Evolutionary conservation across 2,888 invertebrate genomes (phyloP), one percentile per base, ranked within the genome.

Genomic region (Aleiodes alternator): DNA sequence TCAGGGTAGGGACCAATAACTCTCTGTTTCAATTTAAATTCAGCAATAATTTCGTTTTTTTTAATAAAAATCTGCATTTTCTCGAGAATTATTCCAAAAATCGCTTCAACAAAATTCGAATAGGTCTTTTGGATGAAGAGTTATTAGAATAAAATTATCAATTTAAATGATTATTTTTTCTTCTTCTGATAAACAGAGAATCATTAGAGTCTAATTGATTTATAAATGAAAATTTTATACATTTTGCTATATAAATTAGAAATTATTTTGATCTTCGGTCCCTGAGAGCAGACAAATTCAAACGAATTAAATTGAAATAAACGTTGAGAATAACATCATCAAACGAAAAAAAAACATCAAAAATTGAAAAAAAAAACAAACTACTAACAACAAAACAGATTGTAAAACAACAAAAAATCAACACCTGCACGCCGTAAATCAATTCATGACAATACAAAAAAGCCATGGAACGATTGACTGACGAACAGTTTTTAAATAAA

Each of bases 1-100:
- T 82, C 80, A 81, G 82, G 83, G 82, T 84, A 86, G 87, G 87
- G 87, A 87, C 87, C 85, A 86, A 87, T 12, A 77, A 77, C 72
- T 77, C 77, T 79, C 70, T 48, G 43, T 69, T 50, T 56, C 71
- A 8, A 51, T 50, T 64, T 68, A 9, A 38, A 59, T 29, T 72
- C 73, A 50, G 73, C 34, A 69, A 48, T 53, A 55, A 56, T 5
- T 69, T 71, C 59, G 16, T 34, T 57, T 34, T 72, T 69, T 74
- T 69, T 69, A 73, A 51, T 70, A 76, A 43, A 43, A 43, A 9
- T 43, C 38, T 7, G 38, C 38, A 38, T 38, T 38, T 38, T 38
- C 8, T 38, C 6, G 38, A 38, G 8, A 7, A 38, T 7, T 38
- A 5, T n/a, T n/a, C n/a, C n/a, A n/a, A n/a, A n/a, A n/a, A n/a